Evolutionary conservation across 2,888 invertebrate genomes (phyloP), one percentile per base, ranked within the genome.

Genomic region (Zelleria hepariella): DNA sequence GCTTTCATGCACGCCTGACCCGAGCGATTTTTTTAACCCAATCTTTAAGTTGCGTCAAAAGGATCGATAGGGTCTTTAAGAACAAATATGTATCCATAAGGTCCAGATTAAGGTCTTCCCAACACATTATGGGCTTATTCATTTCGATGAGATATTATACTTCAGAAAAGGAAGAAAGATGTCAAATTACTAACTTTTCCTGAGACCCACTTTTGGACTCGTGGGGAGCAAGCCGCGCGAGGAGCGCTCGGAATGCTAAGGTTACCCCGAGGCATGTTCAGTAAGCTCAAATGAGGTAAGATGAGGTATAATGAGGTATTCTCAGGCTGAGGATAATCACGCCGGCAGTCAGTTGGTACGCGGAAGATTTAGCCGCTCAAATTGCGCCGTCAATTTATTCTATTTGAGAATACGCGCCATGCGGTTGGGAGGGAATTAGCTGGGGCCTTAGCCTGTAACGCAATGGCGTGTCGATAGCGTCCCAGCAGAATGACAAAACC

Each of bases 221-320:
- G 32, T 15, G 15, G 32, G 32, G 32, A 42, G 15, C 32, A 15
- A 42, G 32, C 32, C 32, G 32, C 15, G n/a, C 32, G 15, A 42
- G 32, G 32, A 42, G 32, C 32, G 32, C 32, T 10, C 10, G 32
- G 32, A 42, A 42, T 42, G 32, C 32, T 42, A 42, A 42, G 32
- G 32, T 42, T 42, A 10, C 32, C 32, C 32, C 32, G 10, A 42
- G 32, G 32, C 32, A 42, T 42, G 32, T 42, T 42, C 15, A 42
- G 32, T 42, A 42, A 42, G 32, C 32, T 42, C 32, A 42, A 42
- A 42, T 42, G 32, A 42, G 32, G 32, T 15, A 42, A 42, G 47
- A 57, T 57, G 47, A 21, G 23, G 47, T 15, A 25, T 57, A 57
- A 57, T 57, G 47, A 57, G 57, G 57, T 57, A 26, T 57, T 57